Percentiles rank a stretch among this genome's conserved stretches.
Evolutionary conservation across 1,140 invertebrate species (phyloP).

Genomic region (Musca vetustissima): DNA sequence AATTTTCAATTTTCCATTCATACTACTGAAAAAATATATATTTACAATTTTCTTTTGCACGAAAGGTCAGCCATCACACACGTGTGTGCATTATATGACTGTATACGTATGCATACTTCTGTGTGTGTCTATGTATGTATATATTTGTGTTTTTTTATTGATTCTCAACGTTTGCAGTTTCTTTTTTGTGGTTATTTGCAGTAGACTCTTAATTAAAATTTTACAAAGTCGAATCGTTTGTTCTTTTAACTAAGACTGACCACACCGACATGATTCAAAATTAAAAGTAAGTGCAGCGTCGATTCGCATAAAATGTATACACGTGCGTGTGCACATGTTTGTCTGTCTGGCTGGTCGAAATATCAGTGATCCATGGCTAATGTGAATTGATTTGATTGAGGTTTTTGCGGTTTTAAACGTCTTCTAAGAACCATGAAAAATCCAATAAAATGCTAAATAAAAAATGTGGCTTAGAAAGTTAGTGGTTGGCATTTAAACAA

Average conservation of each 20-base stretch:
- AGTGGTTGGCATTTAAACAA: too few relatives aligned
- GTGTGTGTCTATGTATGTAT: not conserved
- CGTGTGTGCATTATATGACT: not conserved
- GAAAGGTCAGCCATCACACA: not conserved
- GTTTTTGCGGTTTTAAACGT: conserved; percentile 3
- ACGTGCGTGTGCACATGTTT: not conserved
- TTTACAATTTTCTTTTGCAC: not conserved
- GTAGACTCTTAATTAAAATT: conserved; percentile 18
- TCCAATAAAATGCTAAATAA: too few relatives aligned
- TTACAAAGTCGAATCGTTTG: conserved; percentile 1
- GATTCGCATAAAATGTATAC: not conserved
- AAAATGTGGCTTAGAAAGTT: too few relatives aligned
- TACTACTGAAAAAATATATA: too few relatives aligned
- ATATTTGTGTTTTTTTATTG: not conserved
- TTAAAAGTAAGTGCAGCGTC: not conserved
- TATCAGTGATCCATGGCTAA: conserved; percentile 1
- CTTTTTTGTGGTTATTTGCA: not conserved
- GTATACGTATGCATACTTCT: not conserved
- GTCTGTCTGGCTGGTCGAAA: not conserved
- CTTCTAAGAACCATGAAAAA: too few relatives aligned
- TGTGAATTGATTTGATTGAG: conserved; percentile 14
- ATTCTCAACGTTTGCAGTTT: too few relatives aligned
- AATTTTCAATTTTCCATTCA: too few relatives aligned
- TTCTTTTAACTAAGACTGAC: conserved; percentile 6
- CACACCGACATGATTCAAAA: conserved; percentile 4